Percentiles rank a stretch among this genome's conserved stretches.
Conservation (phyloP, 1,140 invertebrate species). For the Camponotus vicinus region DNA sequence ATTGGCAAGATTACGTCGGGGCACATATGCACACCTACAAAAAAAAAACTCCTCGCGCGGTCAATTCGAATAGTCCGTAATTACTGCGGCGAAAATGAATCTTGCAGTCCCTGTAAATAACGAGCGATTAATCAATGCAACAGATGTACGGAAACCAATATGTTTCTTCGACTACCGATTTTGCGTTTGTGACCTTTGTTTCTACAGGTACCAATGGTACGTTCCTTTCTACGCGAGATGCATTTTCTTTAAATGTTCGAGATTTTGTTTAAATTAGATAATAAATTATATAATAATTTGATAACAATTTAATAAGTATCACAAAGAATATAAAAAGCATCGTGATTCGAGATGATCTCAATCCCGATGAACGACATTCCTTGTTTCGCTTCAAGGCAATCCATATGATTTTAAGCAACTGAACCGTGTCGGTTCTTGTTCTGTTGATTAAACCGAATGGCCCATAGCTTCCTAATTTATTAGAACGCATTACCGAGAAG, state of each 20-base stretch:
- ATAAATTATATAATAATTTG: constrained; percentile 80
- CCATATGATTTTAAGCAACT: constrained; percentile 1
- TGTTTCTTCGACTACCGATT: constrained; percentile 28
- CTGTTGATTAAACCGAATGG: constrained; percentile 75
- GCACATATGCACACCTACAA: constrained; percentile 25
- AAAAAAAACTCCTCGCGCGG: constrained; percentile 11
- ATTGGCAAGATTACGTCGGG: constrained; percentile 65
- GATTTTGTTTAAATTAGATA: constrained; percentile 60
- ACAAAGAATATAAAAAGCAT: constrained; percentile 63
- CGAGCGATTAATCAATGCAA: constrained; percentile 44
- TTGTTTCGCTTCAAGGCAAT: constrained; percentile 68
- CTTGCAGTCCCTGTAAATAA: constrained; percentile 39
- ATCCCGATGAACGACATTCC: constrained; percentile 43
- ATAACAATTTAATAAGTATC: constrained; percentile 67
- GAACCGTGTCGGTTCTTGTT: constrained; percentile 72
- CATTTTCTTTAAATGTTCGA: constrained; percentile 15
- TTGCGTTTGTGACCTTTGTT: constrained; percentile 3
- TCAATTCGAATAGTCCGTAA: constrained; percentile 41
- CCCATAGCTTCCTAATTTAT: constrained; percentile 76
- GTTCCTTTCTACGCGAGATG: background rate
- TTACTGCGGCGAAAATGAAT: constrained; percentile 51
- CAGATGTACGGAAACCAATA: constrained; percentile 35
- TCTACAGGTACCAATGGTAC: background rate
- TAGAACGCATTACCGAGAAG: constrained; percentile 59
- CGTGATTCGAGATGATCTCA: constrained; percentile 27